Base-by-base conservation (phyloP, 2,797 vertebrate species). In the Malacoraja senta region DNA sequence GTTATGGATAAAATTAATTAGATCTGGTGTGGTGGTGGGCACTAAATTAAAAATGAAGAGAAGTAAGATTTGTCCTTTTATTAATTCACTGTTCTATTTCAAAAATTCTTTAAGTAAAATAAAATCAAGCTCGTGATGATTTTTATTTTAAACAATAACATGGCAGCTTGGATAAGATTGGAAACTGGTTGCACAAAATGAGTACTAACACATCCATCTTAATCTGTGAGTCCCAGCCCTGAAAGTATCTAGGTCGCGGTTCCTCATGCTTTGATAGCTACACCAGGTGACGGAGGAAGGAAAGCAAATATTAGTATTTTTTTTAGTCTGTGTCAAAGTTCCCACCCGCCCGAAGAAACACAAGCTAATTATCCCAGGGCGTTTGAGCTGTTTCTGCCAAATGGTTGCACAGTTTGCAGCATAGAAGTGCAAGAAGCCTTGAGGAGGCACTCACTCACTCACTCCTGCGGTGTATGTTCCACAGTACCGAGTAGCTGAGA, bases 331-430 rank as follows among this genome's bases (percentile, higher is more conserved):
- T 74, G 68, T 91, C 88, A 44, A 44, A 44, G 26, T 76, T 93
- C 94, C 92, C 80, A 86, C 95, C 94, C 95, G 95, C 94, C 93
- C 94, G 94, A 95, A 95, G 83, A 88, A 53, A 53, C 44, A 93
- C 94, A 94, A 96, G 95, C 95, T 97, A 97, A 97, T 97, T 97
- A 97, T 96, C 95, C 96, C 94, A 95, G 95, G 94, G 93, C 93
- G 95, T 95, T 93, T 95, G 94, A 94, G 94, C 95, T 95, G 95
- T 94, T 94, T 83, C 93, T 96, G 95, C 96, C 97, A 97, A 96
- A 96, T 97, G 96, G 95, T 94, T 96, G 96, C 96, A 95, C 96
- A 97, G 97, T 96, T 94, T 96, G 96, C 72, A 74, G 94, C 95
- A 93, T 93, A 93, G 93, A 94, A 95, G 95, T 95, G 93, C 93